Base-by-base conservation (phyloP, 2,113 vertebrate species). In the Paramormyrops kingsleyae region DNA sequence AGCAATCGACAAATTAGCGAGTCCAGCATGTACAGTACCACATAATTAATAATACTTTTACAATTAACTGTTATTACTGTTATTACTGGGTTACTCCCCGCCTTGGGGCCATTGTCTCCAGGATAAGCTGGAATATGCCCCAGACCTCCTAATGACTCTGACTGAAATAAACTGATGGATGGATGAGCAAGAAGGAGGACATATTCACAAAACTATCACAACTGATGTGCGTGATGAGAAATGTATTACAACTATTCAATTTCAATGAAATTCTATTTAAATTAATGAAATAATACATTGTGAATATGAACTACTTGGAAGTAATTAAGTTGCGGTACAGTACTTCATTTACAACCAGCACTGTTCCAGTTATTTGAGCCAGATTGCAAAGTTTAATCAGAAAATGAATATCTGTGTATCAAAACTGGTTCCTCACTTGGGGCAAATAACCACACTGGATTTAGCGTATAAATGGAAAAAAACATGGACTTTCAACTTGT, bases 331-430 rank as follows among this genome's bases (percentile, higher is more conserved):
- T 90, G 52, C 80, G 91, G 89, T n/a, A 52, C 49, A 50, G 85
- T 19, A 74, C 47, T 91, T 27, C 44, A 1, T 59, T 84, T 59
- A 50, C 39, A n/a, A 88, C 90, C 92, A 56, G 24, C 27, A 84
- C 86, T 50, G 53, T 59, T 42, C 31, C 49, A 83, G 90, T 86
- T 91, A 92, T 90, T 90, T 90, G 92, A 84, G 87, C 91, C 90
- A 87, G 6, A 83, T 95, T 95, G 93, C 94, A 90, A 90, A 91
- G 92, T 92, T 92, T 94, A 94, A 92, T 92, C 89, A 92, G 91
- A 93, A 93, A 92, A 91, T 89, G 27, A 93, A 94, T 92, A 94
- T 92, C 90, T 53, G 8, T 19, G 9, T 47, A 77, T 84, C 39
- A 62, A 62, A 84, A 85, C 46, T 84, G 52, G n/a, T 12, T 56